Evolutionary conservation across 2,888 invertebrate species (phyloP), one percentile per base, ranked within the genome.

Genomic region (Leptothorax acervorum): DNA sequence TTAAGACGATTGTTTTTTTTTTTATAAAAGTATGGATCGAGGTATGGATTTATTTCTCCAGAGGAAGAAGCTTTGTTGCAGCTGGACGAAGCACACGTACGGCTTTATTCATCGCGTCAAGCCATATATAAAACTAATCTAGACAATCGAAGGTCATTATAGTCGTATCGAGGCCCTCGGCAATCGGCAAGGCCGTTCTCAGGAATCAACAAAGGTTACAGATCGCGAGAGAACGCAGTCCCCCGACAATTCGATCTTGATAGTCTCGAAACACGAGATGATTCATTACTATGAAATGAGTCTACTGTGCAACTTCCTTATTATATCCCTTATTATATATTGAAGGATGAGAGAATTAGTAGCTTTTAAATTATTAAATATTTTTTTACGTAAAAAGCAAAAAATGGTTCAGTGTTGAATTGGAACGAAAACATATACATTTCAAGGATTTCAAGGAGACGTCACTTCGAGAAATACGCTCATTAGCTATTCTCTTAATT

Each of bases 141-240:
- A 48, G 4, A 75, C 75, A 75, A 85, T 74, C 83, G 82, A 88
- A 88, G 85, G 86, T 75, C 84, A 71, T 85, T 75, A 35, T 82
- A 79, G 86, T 83, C 60, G 60, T 53, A 65, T 75, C 63, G 53
- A 51, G 76, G 9, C 62, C 74, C 28, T 66, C 84, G 86, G 85
- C 84, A 86, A 89, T 87, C 85, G 84, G 48, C 89, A 86, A 87
- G 89, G 89, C 83, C 84, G 85, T 70, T 73, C 83, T 62, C 74
- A 81, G 83, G 83, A 81, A 84, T 85, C 85, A 85, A 85, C 85
- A 85, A 89, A 89, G 89, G 87, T 85, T 87, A 86, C 68, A 82
- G 85, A 86, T 85, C 87, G 62, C 57, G 60, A 84, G 70, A 84
- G 85, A 88, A 84, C 60, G 79, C 9, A 65, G 53, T 75, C 63